Percentiles rank a stretch among this genome's conserved stretches.
Conservation (phyloP, 2,113 vertebrate genomes). For the Otus sunia region DNA sequence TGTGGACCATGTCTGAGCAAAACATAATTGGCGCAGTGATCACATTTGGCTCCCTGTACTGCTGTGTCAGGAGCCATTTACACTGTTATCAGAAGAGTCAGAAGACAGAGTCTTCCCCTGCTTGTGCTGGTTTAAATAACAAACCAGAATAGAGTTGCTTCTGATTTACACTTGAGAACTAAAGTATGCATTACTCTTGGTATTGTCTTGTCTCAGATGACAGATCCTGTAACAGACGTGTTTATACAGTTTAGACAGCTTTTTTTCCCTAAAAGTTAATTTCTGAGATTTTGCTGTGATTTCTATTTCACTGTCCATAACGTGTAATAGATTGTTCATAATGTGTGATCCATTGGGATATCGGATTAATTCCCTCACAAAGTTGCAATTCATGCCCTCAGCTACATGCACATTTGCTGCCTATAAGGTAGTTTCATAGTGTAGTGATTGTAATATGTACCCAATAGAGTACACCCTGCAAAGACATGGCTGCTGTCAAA, state of each 20-base stretch:
- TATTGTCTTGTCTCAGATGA: background rate
- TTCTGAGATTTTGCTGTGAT: background rate
- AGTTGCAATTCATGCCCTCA: background rate
- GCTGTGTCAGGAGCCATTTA: background rate
- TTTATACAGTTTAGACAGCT: background rate
- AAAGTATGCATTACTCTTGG: fast-evolving
- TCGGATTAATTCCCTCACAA: background rate
- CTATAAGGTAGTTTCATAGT: background rate
- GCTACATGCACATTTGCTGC: background rate
- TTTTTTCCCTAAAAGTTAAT: background rate
- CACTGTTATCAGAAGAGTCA: background rate
- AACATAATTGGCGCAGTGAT: background rate
- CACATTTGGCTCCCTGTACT: background rate
- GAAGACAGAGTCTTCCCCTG: background rate
- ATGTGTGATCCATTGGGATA: background rate
- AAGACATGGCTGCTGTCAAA: background rate
- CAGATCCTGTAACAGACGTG: background rate
- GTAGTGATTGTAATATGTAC: background rate
- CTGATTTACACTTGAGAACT: background rate
- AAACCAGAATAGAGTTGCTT: background rate
- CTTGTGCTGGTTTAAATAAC: background rate
- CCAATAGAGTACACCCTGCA: background rate
- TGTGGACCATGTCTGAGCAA: background rate
- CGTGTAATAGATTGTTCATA: background rate
- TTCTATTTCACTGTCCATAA: background rate